A percentile compares a stretch with the other conserved stretches of the same genome.
Conservation (phyloP, 2,888 invertebrate genomes). For the Falcaria lacertinaria region DNA sequence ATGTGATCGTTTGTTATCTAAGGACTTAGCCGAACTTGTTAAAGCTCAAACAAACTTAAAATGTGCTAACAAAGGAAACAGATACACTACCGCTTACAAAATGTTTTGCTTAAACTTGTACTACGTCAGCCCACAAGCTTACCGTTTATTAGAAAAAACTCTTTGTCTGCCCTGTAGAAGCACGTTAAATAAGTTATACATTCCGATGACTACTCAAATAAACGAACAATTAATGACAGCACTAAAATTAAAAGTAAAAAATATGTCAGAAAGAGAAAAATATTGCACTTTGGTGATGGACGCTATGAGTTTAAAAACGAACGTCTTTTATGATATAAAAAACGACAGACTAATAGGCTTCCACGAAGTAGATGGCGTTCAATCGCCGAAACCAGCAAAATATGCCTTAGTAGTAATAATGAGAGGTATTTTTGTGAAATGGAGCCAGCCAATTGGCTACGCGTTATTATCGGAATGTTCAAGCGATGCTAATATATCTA, state of each 20-base stretch:
- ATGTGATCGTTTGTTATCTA: conserved; percentile 13
- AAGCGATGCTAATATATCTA: conserved; percentile 8
- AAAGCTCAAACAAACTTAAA: conserved; percentile 14
- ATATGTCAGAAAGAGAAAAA: conserved; percentile 21
- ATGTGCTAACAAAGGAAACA: conserved; percentile 5
- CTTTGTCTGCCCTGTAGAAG: conserved; percentile 14
- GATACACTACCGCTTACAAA: conserved; percentile 7
- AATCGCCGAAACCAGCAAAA: conserved; percentile 17
- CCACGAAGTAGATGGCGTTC: conserved; percentile 22
- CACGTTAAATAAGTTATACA: conserved; percentile 9
- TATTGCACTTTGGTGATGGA: conserved; percentile 17
- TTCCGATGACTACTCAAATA: conserved; percentile 15
- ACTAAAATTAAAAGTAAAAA: conserved; percentile 19
- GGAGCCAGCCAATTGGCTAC: conserved; percentile 21
- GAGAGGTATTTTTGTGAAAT: conserved; percentile 22
- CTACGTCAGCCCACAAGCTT: conserved; percentile 19
- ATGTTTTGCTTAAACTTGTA: conserved; percentile 21
- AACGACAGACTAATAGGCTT: conserved; percentile 26
- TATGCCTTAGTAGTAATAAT: conserved; percentile 22
- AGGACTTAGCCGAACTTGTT: conserved; percentile 14
- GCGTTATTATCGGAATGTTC: conserved; percentile 17
- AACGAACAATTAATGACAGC: conserved; percentile 13
- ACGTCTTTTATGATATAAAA: conserved; percentile 20
- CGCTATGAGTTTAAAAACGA: conserved; percentile 17
- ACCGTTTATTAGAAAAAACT: conserved; percentile 14